Conservation (phyloP, 1,140 invertebrate species). For the Zaprionus nigranus region DNA sequence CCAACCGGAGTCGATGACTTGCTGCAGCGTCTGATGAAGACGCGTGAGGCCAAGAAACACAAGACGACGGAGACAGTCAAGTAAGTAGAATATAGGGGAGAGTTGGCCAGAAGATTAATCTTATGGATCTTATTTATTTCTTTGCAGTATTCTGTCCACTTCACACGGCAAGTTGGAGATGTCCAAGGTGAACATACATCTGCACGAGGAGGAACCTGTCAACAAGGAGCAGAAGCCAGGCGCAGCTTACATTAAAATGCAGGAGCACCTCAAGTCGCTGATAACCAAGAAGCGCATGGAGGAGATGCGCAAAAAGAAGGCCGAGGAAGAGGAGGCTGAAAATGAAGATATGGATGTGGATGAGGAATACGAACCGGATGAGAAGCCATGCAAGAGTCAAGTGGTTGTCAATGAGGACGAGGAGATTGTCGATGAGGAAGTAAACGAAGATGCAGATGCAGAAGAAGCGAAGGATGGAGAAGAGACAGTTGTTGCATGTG, state of each 20-base stretch:
- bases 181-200: slow-evolving; percentile 78
- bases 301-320: slow-evolving; percentile 85
- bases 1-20: slow-evolving; percentile 85
- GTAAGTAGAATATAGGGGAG: slow-evolving; percentile 69
- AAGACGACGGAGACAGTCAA: slow-evolving; percentile 73
- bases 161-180: slow-evolving; percentile 77
- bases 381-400: slow-evolving; percentile 64
- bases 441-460: slow-evolving; percentile 64
- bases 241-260: slow-evolving; percentile 86
- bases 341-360: slow-evolving; percentile 59
- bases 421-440: slow-evolving; percentile 66
- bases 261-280: slow-evolving; percentile 86
- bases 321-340: slow-evolving; percentile 72
- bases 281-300: slow-evolving; percentile 86
- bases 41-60: slow-evolving; percentile 81
- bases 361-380: slow-evolving; percentile 71
- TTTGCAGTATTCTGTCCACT: slow-evolving; percentile 69
- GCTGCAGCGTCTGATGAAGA: slow-evolving; percentile 86
- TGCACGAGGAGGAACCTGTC: slow-evolving; percentile 69
- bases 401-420: slow-evolving; percentile 66
- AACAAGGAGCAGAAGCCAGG: slow-evolving; percentile 86
- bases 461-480: slow-evolving; percentile 63
- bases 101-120: not conserved
- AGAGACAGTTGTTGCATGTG: slow-evolving; percentile 48
- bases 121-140: not conserved